These are phyloP conservation scores for Neocloeon triangulifer DNA, from an alignment of 1,140 invertebrate species.

Conservation along the genomic window DNA sequence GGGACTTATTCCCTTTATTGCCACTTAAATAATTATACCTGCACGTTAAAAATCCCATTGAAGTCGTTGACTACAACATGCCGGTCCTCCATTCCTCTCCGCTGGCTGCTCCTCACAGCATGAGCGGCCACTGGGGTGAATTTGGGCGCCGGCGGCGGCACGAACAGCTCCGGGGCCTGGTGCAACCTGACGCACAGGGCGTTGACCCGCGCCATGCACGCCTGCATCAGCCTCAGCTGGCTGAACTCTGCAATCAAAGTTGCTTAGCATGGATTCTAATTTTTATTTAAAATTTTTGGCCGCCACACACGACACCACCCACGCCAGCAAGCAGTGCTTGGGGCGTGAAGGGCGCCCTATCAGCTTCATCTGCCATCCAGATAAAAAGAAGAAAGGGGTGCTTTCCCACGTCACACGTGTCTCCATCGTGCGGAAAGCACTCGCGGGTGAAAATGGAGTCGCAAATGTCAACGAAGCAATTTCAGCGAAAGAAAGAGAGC, in stretches of 20 bases:
- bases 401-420: too few species aligned
- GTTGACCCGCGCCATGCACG: conserved; percentile 41
- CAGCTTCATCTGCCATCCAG: too few species aligned
- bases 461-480: too few species aligned
- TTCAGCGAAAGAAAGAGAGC: too few species aligned
- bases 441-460: too few species aligned
- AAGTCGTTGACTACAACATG: conserved; percentile 52
- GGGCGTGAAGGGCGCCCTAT: too few species aligned
- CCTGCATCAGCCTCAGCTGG: conserved; percentile 44
- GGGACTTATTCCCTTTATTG: conserved; percentile 1
- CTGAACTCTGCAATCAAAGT: conserved; percentile 32
- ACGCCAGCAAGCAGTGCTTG: too few species aligned
- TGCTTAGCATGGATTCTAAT: background rate
- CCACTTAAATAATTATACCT: conserved; percentile 19
- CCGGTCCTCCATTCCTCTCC: conserved; percentile 70
- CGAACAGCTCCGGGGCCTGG: conserved; percentile 27
- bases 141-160: conserved; percentile 25
- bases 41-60: conserved; percentile 39
- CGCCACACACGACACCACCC: too few species aligned
- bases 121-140: conserved; percentile 17
- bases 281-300: background rate
- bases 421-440: too few species aligned
- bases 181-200: conserved; percentile 40
- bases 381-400: too few species aligned
- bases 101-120: conserved; percentile 16